These are phyloP conservation scores for Acanthis flammea DNA, from an alignment of 2,797 vertebrate species.

Conservation along the genomic window DNA sequence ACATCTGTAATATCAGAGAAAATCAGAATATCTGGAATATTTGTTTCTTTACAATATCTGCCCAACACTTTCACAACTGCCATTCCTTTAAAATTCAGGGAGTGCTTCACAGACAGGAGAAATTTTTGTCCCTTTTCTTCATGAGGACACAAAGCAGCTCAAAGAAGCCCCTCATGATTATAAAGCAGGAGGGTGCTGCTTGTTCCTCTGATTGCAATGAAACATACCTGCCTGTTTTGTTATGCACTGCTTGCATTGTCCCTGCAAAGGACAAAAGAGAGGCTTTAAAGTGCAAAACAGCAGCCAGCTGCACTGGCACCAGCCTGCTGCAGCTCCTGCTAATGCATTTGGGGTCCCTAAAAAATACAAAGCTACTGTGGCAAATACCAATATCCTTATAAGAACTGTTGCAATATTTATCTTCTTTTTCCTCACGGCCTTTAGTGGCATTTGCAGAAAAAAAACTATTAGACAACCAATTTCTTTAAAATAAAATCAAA, in stretches of 20 bases:
- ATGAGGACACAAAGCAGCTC: not conserved
- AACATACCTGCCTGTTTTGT: not conserved
- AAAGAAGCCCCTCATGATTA: not conserved
- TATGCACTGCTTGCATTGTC: not conserved
- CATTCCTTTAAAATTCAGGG: not conserved
- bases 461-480: not conserved
- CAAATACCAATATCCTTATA: not conserved
- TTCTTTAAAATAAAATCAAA: not conserved
- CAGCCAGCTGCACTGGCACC: not conserved
- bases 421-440: not conserved
- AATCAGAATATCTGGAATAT: not conserved
- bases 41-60: not conserved
- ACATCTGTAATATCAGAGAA: not conserved
- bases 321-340: not conserved
- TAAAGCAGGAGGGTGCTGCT: not conserved
- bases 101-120: rapidly evolving
- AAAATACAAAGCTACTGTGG: not conserved
- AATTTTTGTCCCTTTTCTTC: not conserved
- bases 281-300: not conserved
- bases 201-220: not conserved
- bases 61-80: not conserved
- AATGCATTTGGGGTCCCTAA: not conserved
- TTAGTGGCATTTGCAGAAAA: not conserved
- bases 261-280: not conserved
- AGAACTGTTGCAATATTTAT: not conserved